Conservation (phyloP, 2,797 vertebrate genomes). For the Morelia viridis region DNA sequence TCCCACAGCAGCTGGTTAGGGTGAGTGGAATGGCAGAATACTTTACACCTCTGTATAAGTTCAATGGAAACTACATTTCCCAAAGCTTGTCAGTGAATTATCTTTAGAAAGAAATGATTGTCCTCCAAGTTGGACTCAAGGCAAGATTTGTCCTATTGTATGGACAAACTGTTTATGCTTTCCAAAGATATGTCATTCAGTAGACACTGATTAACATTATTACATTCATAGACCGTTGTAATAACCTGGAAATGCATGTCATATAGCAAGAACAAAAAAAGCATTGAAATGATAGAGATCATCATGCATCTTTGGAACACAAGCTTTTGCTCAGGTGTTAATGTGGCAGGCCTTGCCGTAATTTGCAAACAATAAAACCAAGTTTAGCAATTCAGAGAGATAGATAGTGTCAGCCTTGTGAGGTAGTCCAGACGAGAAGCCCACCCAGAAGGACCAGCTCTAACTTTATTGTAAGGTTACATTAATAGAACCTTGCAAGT, state of each 20-base stretch:
- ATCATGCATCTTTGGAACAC: background rate
- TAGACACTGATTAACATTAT: background rate
- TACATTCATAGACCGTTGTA: background rate
- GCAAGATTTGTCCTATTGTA: background rate
- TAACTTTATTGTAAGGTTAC: background rate
- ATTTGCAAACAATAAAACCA: background rate
- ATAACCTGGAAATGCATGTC: background rate
- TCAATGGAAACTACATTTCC: background rate
- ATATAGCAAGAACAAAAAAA: background rate
- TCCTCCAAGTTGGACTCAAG: fast-evolving
- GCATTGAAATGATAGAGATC: background rate
- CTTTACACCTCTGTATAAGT: background rate
- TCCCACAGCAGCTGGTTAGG: constrained; percentile 94
- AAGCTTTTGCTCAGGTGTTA: background rate
- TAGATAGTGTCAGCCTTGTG: background rate
- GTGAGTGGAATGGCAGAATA: constrained; percentile 75
- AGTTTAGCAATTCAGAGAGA: background rate
- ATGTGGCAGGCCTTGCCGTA: background rate
- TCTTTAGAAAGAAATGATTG: background rate
- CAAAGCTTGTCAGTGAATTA: background rate
- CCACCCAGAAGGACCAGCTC: background rate
- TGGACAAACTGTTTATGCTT: background rate
- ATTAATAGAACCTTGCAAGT: background rate
- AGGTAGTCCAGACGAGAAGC: background rate
- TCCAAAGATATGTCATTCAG: background rate